Evolutionary conservation across 2,797 vertebrate species (phyloP).

Genomic region (Siniperca scherzeri): DNA sequence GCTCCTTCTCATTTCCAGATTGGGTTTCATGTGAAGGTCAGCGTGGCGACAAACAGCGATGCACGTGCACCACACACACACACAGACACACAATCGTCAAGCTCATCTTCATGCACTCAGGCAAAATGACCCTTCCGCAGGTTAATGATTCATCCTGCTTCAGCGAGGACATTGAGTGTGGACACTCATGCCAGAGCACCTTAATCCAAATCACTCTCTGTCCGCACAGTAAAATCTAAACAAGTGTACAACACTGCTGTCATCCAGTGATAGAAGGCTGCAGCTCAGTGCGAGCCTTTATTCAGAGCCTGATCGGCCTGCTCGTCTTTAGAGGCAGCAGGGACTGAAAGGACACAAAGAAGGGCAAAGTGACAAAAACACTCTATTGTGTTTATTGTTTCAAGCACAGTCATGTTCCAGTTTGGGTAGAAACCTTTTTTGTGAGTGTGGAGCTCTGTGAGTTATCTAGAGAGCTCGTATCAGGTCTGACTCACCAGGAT

Average conservation of each 20-base stretch:
- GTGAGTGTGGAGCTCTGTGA: not conserved
- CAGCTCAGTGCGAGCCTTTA: constrained; percentile 10
- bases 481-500: constrained; percentile 29
- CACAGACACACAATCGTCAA: constrained; percentile 25
- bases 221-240: constrained; percentile 20
- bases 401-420: constrained; percentile 20
- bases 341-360: constrained; percentile 30
- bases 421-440: constrained; percentile 6
- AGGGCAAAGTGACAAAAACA: constrained; percentile 28
- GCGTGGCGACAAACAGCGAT: constrained; percentile 60
- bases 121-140: constrained; percentile 48
- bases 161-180: constrained; percentile 32
- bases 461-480: constrained; percentile 23
- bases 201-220: constrained; percentile 39
- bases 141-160: constrained; percentile 53
- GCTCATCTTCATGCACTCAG: constrained; percentile 40
- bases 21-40: constrained; percentile 84
- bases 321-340: constrained; percentile 1
- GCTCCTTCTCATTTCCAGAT: constrained; percentile 79
- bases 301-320: not conserved
- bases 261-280: constrained; percentile 15
- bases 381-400: constrained; percentile 18
- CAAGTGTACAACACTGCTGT: constrained; percentile 23
- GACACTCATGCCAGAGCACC: constrained; percentile 26
- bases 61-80: constrained; percentile 20